Evolutionary conservation across 2,888 invertebrate species (phyloP), one percentile per base, ranked within the genome.

Genomic region (Seira ritae): DNA sequence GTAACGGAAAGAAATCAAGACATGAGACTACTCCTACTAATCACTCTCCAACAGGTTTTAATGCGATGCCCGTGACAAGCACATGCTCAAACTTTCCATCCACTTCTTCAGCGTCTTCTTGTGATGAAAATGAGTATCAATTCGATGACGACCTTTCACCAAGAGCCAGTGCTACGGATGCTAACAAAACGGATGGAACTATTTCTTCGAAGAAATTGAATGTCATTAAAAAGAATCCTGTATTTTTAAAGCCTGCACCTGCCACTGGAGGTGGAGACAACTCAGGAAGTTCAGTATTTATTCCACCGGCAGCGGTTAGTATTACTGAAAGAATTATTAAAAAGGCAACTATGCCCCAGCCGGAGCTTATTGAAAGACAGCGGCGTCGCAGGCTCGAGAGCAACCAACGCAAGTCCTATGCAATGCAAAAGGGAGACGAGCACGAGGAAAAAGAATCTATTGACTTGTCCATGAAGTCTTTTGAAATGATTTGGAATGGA

Each of bases 301-400:
- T 75, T 67, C 22, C 81, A 55, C 82, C 82, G 12, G 76, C 82
- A 67, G 75, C 82, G 42, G 73, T 83, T 77, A 85, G 85, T 85
- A 85, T 85, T 83, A 85, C 85, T 31, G 85, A 85, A 72, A 80
- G 75, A 60, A 85, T 85, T 31, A 85, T 85, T 24, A 79, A 85
- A 60, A 85, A 85, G 79, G 83, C 83, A 1, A 55, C 72, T 12
- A 69, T 71, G 62, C 80, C 77, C 12, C 83, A 83, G 68, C 80
- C 80, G 31, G 85, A 86, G 72, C 71, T 84, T 20, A 71, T 85
- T 17, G 84, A 85, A 37, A 68, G 86, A 42, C 77, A 86, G 67
- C 17, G 76, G 24, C 71, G 81, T 50, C 80, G 86, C 15, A 22
- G 60, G 15, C 31, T 84, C 37, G 86, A 86, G 74, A 76, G 80